Evolutionary conservation across 2,797 vertebrate genomes (phyloP).

Genomic region (Chanos chanos): DNA sequence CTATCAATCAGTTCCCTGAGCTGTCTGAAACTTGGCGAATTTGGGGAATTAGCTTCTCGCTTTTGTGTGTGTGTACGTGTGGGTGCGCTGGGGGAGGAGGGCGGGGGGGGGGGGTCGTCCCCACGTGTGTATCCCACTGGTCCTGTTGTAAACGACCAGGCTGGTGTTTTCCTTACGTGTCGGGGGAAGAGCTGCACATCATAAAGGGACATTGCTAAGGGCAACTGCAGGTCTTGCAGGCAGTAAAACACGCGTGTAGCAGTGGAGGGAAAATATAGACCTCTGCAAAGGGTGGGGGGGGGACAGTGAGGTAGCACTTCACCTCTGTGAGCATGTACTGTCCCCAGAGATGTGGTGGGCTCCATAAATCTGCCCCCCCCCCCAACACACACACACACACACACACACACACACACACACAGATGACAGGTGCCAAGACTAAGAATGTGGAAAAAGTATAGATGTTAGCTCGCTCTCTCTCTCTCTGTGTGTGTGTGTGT

Average conservation of each 20-base stretch:
- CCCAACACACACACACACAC: constrained; percentile 41
- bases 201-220: constrained; percentile 63
- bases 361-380: constrained; percentile 59
- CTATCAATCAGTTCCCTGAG: constrained; percentile 21
- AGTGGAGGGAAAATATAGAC: constrained; percentile 52
- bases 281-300: constrained; percentile 15
- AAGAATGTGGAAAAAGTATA: constrained; percentile 30
- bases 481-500: constrained; percentile 17
- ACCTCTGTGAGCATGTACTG: constrained; percentile 59
- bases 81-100: not conserved
- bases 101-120: constrained; percentile 21
- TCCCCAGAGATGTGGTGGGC: constrained; percentile 61
- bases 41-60: constrained; percentile 40
- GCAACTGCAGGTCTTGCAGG: constrained; percentile 58
- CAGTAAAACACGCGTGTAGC: constrained; percentile 50
- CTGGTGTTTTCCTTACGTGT: constrained; percentile 63
- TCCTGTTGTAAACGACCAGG: constrained; percentile 54
- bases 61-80: no score
- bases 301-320: constrained; percentile 63
- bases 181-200: constrained; percentile 61
- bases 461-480: constrained; percentile 47
- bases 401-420: constrained; percentile 40
- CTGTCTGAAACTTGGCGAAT: no score
- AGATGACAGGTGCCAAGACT: constrained; percentile 66
- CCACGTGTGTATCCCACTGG: constrained; percentile 51